phyloP scores from a whole-genome alignment of 1,140 invertebrate species.

The Adoxophyes honmai region DNA sequence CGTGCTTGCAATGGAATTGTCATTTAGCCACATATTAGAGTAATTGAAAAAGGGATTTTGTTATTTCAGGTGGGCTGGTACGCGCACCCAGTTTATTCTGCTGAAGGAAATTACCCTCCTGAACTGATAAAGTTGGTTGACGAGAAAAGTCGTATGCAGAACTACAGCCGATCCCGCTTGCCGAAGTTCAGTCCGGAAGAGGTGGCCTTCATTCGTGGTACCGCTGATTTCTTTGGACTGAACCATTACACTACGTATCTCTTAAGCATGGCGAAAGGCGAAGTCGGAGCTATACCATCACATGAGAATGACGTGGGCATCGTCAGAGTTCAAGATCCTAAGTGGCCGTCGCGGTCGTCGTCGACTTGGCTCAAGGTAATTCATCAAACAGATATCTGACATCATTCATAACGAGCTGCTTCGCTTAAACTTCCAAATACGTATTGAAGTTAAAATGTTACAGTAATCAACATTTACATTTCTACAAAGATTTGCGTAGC shows the following conservation, averaged over 20 bases:
- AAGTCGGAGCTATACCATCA: conserved; percentile 62
- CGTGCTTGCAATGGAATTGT: too few relatives aligned
- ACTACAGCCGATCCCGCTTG: conserved; percentile 78
- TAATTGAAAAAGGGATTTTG: not conserved
- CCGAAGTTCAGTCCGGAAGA: conserved; percentile 81
- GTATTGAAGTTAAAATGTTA: too few relatives aligned
- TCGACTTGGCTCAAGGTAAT: conserved; percentile 73
- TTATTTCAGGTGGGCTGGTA: conserved; percentile 80
- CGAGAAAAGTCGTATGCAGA: conserved; percentile 79
- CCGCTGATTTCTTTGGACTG: conserved; percentile 79
- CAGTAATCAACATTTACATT: too few relatives aligned
- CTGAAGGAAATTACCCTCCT: conserved; percentile 82
- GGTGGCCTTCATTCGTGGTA: conserved; percentile 74
- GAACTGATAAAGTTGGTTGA: conserved; percentile 80
- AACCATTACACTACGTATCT: conserved; percentile 80
- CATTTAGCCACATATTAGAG: too few relatives aligned
- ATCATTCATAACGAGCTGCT: too few relatives aligned
- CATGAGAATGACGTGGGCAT: conserved; percentile 74
- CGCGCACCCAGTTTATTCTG: conserved; percentile 81
- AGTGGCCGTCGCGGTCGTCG: conserved; percentile 72
- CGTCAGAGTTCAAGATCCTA: conserved; percentile 62
- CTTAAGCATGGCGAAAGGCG: conserved; percentile 58
- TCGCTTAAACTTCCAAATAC: too few relatives aligned
- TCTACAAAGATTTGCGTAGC: too few relatives aligned
- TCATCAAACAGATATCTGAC: not conserved